Evolutionary conservation across 1,140 invertebrate genomes (phyloP).

Genomic region (Saxidomus purpurata): DNA sequence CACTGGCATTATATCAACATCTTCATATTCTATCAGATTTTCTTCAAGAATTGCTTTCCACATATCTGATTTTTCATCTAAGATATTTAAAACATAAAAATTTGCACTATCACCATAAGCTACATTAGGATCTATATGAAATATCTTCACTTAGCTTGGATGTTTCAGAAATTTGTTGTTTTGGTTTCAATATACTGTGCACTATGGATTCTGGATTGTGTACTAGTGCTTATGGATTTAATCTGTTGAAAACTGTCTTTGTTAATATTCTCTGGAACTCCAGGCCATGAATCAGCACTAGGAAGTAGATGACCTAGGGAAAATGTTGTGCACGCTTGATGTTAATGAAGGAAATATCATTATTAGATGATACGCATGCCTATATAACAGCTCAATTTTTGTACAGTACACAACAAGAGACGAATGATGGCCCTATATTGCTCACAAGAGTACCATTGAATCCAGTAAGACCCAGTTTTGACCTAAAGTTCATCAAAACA

Average conservation of each 20-base stretch:
- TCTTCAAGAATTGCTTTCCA: constrained; percentile 29
- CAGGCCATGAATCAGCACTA: neutral
- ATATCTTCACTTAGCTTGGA: neutral
- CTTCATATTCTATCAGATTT: constrained; percentile 59
- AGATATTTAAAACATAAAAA: neutral
- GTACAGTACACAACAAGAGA: no score
- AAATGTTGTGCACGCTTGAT: no score
- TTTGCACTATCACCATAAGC: neutral
- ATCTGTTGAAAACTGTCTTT: neutral
- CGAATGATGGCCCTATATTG: no score
- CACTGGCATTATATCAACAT: constrained; percentile 39
- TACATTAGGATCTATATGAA: constrained; percentile 22
- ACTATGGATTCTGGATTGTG: neutral
- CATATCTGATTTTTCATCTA: constrained; percentile 30
- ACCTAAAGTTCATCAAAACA: no score
- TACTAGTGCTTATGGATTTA: neutral
- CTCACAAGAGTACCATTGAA: no score
- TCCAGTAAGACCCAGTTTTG: no score
- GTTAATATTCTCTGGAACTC: neutral
- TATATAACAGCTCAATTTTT: no score
- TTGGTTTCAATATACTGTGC: neutral
- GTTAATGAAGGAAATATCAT: no score
- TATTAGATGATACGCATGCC: no score
- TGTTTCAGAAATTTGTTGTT: constrained; percentile 43
- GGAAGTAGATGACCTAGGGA: no score